A percentile compares a stretch with the other conserved stretches of the same genome.
Evolutionary conservation across 2,113 vertebrate genomes (phyloP).

Genomic region (Aythya baeri): DNA sequence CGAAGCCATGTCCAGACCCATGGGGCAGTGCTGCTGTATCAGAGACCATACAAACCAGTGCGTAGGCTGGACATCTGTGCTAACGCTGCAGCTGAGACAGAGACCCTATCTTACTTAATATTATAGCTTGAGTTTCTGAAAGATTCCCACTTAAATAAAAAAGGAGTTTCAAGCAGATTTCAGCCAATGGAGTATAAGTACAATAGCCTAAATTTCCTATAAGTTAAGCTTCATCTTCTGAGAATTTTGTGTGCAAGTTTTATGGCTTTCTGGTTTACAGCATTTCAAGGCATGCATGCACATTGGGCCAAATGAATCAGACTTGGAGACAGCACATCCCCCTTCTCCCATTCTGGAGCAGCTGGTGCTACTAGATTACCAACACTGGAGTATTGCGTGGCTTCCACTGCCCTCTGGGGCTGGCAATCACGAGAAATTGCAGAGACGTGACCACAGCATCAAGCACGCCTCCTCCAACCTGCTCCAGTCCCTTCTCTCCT

Average conservation of each 20-base stretch:
- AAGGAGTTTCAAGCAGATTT: neutral
- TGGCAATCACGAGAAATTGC: neutral
- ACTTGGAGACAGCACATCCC: neutral
- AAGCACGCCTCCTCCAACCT: neutral
- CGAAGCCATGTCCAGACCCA: fast-evolving
- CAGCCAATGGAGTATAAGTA: neutral
- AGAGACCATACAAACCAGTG: neutral
- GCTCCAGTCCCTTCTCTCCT: neutral
- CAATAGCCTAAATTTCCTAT: neutral
- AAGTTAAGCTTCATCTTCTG: neutral
- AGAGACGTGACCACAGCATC: neutral
- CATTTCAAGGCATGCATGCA: neutral
- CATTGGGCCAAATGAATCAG: neutral
- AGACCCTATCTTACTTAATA: neutral
- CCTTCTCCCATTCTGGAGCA: neutral
- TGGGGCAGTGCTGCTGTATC: neutral
- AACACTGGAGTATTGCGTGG: neutral
- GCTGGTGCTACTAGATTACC: neutral
- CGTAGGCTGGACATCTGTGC: too few species aligned
- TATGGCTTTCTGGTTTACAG: neutral
- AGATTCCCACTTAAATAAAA: neutral
- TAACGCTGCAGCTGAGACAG: neutral
- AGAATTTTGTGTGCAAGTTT: neutral
- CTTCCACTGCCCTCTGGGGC: neutral
- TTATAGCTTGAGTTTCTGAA: neutral